A percentile compares a stretch with the other conserved stretches of the same genome.
Evolutionary conservation across 2,113 vertebrate genomes (phyloP).

Genomic region (Oncorhynchus mykiss): DNA sequence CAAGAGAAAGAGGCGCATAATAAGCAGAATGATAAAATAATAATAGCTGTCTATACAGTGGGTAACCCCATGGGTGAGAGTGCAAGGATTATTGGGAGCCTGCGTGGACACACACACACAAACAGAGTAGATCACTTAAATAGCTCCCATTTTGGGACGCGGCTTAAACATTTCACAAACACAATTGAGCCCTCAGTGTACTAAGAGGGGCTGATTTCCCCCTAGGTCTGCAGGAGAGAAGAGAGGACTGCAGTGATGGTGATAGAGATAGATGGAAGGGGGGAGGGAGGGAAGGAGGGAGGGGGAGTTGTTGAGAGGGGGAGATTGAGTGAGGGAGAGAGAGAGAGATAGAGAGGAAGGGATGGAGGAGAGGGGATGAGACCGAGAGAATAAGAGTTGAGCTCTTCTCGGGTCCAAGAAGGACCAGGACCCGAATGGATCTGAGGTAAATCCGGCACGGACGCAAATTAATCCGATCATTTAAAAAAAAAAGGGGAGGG

Average conservation of each 20-base stretch:
- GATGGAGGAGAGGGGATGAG: not conserved
- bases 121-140: constrained; percentile 21
- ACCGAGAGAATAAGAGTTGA: too few species aligned
- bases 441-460: too few species aligned
- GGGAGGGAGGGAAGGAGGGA: constrained; percentile 17
- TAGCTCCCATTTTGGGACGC: constrained; percentile 40
- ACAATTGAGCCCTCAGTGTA: constrained; percentile 36
- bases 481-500: too few species aligned
- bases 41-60: too few species aligned
- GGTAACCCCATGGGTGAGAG: too few species aligned
- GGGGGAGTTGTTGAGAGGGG: not conserved
- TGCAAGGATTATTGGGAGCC: too few species aligned
- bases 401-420: too few species aligned
- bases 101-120: not conserved
- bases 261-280: not conserved
- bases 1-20: too few species aligned
- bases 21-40: too few species aligned
- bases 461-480: too few species aligned
- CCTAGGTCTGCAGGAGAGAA: constrained; percentile 40
- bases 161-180: constrained; percentile 48
- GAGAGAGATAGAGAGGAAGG: not conserved
- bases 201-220: constrained; percentile 46
- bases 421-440: too few species aligned
- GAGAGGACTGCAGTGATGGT: constrained; percentile 26
- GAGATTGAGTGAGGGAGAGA: not conserved